Evolutionary conservation across 2,888 invertebrate species (phyloP).

Genomic region (Sarcophaga subvicina): DNA sequence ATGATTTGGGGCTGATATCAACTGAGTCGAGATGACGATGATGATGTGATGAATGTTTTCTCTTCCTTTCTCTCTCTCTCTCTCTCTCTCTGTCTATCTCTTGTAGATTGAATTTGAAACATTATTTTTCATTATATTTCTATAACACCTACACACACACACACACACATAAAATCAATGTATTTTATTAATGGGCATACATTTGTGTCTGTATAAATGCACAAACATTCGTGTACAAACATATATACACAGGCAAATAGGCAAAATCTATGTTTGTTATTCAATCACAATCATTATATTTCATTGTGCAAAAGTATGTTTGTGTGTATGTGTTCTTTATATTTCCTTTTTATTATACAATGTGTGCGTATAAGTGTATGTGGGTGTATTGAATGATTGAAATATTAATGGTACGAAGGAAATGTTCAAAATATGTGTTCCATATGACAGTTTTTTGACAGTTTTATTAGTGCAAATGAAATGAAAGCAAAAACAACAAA

Average conservation of each 20-base stretch:
- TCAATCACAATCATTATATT: not conserved
- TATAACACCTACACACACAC: no score
- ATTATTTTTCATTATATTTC: no score
- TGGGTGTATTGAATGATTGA: constrained; percentile 31
- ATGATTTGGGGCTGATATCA: constrained; percentile 21
- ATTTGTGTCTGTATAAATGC: not conserved
- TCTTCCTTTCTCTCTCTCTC: no score
- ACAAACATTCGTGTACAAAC: not conserved
- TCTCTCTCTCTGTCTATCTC: no score
- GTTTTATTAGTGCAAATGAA: constrained; percentile 34
- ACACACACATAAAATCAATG: not conserved
- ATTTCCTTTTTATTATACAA: not conserved
- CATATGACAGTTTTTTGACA: constrained; percentile 54
- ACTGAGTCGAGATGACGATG: not conserved
- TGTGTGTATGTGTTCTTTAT: not conserved
- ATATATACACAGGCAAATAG: not conserved
- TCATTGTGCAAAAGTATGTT: not conserved
- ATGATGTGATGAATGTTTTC: no score
- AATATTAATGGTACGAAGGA: constrained; percentile 42
- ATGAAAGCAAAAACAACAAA: not conserved
- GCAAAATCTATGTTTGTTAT: not conserved
- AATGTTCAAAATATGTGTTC: constrained; percentile 39
- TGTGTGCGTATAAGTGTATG: not conserved
- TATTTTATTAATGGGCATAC: not conserved
- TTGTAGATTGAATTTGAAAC: no score